Conservation (phyloP, 2,888 invertebrate species). For the Megastigmus dorsalis region DNA sequence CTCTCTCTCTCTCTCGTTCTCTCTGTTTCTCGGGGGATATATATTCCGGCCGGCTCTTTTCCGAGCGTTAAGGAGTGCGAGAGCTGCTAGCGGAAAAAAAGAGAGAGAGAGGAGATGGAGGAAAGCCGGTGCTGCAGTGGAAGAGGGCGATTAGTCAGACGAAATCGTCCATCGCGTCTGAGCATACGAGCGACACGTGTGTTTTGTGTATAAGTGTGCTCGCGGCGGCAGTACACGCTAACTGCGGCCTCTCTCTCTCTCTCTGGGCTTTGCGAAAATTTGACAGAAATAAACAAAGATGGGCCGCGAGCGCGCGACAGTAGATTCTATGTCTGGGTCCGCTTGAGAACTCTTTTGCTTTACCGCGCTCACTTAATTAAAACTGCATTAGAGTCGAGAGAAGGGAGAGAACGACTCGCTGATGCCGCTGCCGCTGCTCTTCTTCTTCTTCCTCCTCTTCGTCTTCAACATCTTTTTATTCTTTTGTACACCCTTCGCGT, state of each 20-base stretch:
- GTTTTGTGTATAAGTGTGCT: constrained; percentile 56
- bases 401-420: too few relatives aligned
- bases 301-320: neutral
- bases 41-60: neutral
- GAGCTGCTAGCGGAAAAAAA: neutral
- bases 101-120: neutral
- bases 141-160: constrained; percentile 72
- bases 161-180: constrained; percentile 75
- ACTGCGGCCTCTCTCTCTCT: constrained; percentile 28
- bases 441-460: neutral
- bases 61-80: constrained; percentile 16
- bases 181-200: constrained; percentile 74
- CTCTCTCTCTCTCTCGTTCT: constrained; percentile 33
- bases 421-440: neutral
- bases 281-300: constrained; percentile 43
- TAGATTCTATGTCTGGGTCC: constrained; percentile 19
- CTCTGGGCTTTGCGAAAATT: constrained; percentile 51
- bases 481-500: neutral
- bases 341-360: constrained; percentile 59
- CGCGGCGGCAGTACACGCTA: too few relatives aligned
- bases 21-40: too few relatives aligned
- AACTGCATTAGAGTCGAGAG: constrained; percentile 72
- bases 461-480: neutral
- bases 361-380: constrained; percentile 74
- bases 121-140: constrained; percentile 35